phyloP scores from a whole-genome alignment of 2,113 vertebrate species.

The Stigmatopora argus region DNA sequence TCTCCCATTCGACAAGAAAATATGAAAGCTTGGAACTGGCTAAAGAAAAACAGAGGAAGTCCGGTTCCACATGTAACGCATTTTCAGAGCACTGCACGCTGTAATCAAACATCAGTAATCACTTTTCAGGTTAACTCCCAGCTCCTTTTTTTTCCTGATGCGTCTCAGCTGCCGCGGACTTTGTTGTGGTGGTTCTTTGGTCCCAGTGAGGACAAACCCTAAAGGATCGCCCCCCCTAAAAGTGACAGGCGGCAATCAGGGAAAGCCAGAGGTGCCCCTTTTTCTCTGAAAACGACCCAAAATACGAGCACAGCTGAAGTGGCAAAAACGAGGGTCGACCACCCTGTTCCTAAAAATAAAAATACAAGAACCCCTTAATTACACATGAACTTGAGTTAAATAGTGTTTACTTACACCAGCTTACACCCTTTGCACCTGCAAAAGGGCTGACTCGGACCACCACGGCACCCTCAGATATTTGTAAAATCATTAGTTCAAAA shows the following conservation, averaged over 20 bases:
- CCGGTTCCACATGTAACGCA: slow-evolving; percentile 20
- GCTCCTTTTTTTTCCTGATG: slow-evolving; percentile 20
- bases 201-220: slow-evolving; percentile 13
- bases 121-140: slow-evolving; percentile 32
- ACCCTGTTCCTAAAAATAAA: slow-evolving; percentile 29
- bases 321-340: slow-evolving; percentile 21
- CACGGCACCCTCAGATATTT: slow-evolving; percentile 8
- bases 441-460: slow-evolving; percentile 5
- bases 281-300: slow-evolving; percentile 22
- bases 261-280: slow-evolving; percentile 11
- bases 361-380: slow-evolving; percentile 45
- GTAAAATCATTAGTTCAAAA: not conserved
- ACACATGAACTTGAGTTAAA: slow-evolving; percentile 37
- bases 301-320: slow-evolving; percentile 32
- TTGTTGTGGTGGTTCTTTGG: slow-evolving; percentile 38
- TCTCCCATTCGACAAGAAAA: not conserved
- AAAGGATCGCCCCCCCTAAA: slow-evolving; percentile 14
- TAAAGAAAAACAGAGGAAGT: slow-evolving; percentile 1
- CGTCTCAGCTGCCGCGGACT: slow-evolving; percentile 27
- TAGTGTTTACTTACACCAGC: slow-evolving; percentile 27
- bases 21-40: not conserved
- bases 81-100: slow-evolving; percentile 19
- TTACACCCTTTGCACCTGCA: slow-evolving; percentile 27
- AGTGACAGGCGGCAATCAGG: slow-evolving; percentile 53
- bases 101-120: slow-evolving; percentile 37